A percentile compares a stretch with the other conserved stretches of the same genome.
Evolutionary conservation across 2,888 invertebrate genomes (phyloP).

Genomic region (Pimpla rufipes): DNA sequence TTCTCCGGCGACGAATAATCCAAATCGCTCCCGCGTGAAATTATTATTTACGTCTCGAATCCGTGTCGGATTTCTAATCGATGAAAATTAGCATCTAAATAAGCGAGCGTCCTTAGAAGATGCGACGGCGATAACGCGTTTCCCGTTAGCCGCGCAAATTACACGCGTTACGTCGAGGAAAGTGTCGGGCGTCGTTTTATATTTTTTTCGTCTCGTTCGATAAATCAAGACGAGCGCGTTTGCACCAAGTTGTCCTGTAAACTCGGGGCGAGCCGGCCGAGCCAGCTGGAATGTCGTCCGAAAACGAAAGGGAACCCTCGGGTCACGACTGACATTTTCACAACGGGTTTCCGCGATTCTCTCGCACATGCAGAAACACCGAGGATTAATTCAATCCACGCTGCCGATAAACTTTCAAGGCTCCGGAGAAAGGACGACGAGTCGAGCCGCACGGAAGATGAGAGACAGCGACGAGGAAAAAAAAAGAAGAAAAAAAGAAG

Average conservation of each 20-base stretch:
- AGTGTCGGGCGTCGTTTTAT: constrained; percentile 11
- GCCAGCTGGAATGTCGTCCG: constrained; percentile 69
- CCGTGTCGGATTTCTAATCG: constrained; percentile 45
- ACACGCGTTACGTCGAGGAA: background rate
- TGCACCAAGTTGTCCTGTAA: background rate
- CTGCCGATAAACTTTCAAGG: constrained; percentile 67
- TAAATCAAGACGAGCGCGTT: constrained; percentile 23
- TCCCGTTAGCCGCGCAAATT: constrained; percentile 8
- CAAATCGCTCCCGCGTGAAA: background rate
- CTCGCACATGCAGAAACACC: background rate
- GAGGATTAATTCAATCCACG: background rate
- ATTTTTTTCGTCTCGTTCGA: background rate
- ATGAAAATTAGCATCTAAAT: constrained; percentile 51
- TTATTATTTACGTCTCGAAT: background rate
- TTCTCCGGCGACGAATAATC: background rate
- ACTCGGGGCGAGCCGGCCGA: background rate
- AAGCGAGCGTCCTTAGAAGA: constrained; percentile 12
- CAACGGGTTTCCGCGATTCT: constrained; percentile 51
- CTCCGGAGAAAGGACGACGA: constrained; percentile 65
- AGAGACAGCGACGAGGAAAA: background rate
- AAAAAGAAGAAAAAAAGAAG: background rate
- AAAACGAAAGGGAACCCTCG: constrained; percentile 75
- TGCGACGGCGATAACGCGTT: constrained; percentile 15
- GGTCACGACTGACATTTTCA: constrained; percentile 73
- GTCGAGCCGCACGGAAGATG: constrained; percentile 39